phyloP scores from a whole-genome alignment of 2,888 invertebrate species.

The Dolomedes plantarius region DNA sequence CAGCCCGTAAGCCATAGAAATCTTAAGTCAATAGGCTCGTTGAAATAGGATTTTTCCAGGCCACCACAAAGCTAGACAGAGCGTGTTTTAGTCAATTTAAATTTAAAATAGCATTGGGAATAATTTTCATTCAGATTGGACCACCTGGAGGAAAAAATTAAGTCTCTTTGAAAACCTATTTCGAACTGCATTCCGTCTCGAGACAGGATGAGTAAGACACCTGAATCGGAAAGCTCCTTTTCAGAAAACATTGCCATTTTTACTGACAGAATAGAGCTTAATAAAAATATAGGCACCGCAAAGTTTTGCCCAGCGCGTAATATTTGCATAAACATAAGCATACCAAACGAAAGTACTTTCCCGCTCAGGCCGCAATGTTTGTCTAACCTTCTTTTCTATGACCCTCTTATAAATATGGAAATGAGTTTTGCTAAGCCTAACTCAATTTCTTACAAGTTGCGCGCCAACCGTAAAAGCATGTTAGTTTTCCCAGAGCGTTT shows the following conservation, averaged over 20 bases:
- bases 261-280: slow-evolving; percentile 36
- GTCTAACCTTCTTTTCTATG: slow-evolving; percentile 48
- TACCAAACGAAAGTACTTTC: slow-evolving; percentile 47
- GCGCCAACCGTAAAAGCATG: slow-evolving; percentile 42
- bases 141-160: neutral
- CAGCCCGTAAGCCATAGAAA: no score
- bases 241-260: slow-evolving; percentile 38
- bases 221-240: slow-evolving; percentile 20
- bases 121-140: neutral
- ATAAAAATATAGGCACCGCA: slow-evolving; percentile 46
- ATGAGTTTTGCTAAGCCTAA: slow-evolving; percentile 56
- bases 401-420: slow-evolving; percentile 65
- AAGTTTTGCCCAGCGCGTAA: slow-evolving; percentile 39
- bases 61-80: neutral
- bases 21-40: no score
- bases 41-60: no score
- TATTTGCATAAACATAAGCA: slow-evolving; percentile 64
- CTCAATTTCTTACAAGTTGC: slow-evolving; percentile 63
- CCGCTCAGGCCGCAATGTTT: slow-evolving; percentile 36
- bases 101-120: neutral
- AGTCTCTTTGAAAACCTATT: neutral
- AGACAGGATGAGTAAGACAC: neutral
- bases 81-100: neutral
- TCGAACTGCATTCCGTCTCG: neutral
- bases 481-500: slow-evolving; percentile 40